Conservation (phyloP, 2,888 invertebrate species). For the Yponomeuta cagnagella region DNA sequence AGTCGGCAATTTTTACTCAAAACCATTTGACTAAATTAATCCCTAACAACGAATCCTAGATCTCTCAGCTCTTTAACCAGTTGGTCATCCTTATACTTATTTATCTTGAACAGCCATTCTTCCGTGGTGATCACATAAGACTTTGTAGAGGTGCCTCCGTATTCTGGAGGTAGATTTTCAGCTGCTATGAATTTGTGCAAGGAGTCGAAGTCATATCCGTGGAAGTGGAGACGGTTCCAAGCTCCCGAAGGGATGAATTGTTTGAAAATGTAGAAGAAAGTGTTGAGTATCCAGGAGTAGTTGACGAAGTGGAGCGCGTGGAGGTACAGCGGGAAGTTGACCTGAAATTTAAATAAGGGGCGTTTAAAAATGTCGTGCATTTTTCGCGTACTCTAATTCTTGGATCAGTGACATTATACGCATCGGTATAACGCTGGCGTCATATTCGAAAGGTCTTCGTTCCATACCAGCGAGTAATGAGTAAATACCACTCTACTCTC, state of each 20-base stretch:
- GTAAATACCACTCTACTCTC: too few species aligned
- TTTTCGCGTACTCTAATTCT: neutral
- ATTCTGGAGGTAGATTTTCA: slow-evolving; percentile 51
- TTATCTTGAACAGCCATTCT: slow-evolving; percentile 78
- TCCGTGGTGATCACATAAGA: slow-evolving; percentile 72
- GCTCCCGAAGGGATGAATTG: slow-evolving; percentile 82
- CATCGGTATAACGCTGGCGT: neutral
- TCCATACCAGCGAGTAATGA: too few species aligned
- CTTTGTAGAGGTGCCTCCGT: slow-evolving; percentile 67
- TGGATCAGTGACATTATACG: neutral
- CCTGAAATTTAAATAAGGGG: slow-evolving; percentile 55
- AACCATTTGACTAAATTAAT: neutral
- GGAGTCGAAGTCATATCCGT: slow-evolving; percentile 53
- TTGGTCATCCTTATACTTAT: slow-evolving; percentile 65
- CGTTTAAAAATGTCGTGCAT: neutral
- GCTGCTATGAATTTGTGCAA: slow-evolving; percentile 56
- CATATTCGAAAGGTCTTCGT: too few species aligned
- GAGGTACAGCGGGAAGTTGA: slow-evolving; percentile 82
- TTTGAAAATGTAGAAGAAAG: slow-evolving; percentile 84
- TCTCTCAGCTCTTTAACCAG: slow-evolving; percentile 78
- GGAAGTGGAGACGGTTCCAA: slow-evolving; percentile 68
- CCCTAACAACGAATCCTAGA: slow-evolving; percentile 70
- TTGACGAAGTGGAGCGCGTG: slow-evolving; percentile 85
- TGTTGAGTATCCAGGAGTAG: slow-evolving; percentile 86
- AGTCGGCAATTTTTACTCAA: too few species aligned